Conservation (phyloP, 2,797 vertebrate species). For the Ispidina lecontei region DNA sequence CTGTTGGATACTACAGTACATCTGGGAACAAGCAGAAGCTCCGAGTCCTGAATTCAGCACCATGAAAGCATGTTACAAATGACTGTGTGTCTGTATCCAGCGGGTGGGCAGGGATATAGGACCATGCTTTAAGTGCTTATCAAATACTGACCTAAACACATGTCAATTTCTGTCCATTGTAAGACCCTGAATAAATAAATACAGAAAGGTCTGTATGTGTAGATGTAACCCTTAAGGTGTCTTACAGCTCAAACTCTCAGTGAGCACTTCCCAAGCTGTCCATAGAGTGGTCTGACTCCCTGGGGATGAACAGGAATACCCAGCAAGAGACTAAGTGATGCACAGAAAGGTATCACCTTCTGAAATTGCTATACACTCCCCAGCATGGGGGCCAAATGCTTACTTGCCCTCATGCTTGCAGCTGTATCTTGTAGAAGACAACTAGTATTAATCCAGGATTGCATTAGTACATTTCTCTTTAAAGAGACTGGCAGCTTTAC, state of each 20-base stretch:
- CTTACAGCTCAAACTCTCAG: not conserved
- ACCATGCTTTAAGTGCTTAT: not conserved
- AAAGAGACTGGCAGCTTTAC: not conserved
- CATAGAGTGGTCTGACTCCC: fast-evolving
- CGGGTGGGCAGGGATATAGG: fast-evolving
- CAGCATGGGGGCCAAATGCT: fast-evolving
- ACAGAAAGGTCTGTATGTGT: not conserved
- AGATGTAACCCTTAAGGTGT: not conserved
- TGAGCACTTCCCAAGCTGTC: not conserved
- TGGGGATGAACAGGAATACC: not conserved
- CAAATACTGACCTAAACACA: not conserved
- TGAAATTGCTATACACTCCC: not conserved
- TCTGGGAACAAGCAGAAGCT: not conserved
- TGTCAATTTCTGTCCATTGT: not conserved
- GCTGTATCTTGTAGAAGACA: not conserved
- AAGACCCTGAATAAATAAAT: not conserved
- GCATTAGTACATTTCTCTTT: not conserved
- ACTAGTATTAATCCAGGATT: not conserved
- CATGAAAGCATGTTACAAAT: not conserved
- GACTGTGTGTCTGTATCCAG: not conserved
- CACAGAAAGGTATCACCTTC: not conserved
- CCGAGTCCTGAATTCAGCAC: not conserved
- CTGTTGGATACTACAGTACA: not conserved
- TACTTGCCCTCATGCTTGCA: not conserved
- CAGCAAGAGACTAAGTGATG: not conserved